These are phyloP conservation scores for Myotis brandtii DNA, from an alignment of 2,113 vertebrate genomes.

Conservation along the genomic window DNA sequence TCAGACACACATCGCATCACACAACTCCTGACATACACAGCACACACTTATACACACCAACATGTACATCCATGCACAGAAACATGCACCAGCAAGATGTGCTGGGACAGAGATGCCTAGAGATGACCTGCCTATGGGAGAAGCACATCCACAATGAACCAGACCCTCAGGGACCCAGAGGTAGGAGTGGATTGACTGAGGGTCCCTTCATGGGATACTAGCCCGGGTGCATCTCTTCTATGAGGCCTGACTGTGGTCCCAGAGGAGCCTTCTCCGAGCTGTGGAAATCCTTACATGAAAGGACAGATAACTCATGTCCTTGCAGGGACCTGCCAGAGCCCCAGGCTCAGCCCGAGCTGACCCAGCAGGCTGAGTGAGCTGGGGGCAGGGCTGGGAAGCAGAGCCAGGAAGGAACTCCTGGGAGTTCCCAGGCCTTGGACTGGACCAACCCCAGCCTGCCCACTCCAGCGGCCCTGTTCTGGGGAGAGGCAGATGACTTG, in stretches of 20 bases:
- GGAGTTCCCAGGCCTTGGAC: background rate
- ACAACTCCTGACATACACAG: background rate
- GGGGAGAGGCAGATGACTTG: background rate
- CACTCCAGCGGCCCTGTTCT: background rate
- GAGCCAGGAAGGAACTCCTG: background rate
- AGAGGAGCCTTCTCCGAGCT: background rate
- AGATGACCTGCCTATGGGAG: background rate
- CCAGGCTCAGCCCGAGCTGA: too few species aligned
- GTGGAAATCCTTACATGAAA: background rate
- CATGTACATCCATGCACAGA: background rate
- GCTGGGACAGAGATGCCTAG: background rate
- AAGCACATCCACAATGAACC: background rate
- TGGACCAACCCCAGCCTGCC: too few species aligned
- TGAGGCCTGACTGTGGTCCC: background rate
- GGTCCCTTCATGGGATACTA: background rate
- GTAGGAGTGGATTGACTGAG: background rate
- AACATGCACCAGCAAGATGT: too few species aligned
- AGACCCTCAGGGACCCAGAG: background rate
- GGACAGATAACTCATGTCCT: background rate
- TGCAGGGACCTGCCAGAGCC: background rate
- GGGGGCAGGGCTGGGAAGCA: background rate
- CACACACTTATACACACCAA: background rate
- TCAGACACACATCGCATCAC: background rate
- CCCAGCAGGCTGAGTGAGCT: background rate
- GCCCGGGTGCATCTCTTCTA: background rate